Evolutionary conservation across 30 jellyfish, hydroid and myxozoan genomes (phyloP).

Genomic region (Calvadosia cruxmelitensis): DNA sequence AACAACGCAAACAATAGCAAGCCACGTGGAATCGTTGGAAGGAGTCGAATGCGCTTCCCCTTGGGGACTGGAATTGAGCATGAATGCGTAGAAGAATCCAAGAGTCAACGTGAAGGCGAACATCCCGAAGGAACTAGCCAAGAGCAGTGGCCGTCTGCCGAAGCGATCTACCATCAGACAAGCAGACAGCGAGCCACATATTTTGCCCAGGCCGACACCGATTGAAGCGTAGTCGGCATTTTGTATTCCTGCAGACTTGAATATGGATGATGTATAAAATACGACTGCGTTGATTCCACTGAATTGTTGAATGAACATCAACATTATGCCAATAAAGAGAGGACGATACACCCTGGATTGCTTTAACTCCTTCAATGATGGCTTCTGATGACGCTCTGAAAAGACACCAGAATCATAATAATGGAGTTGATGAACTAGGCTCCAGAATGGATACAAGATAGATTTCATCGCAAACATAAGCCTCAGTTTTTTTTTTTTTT

Average conservation of each 20-base stretch:
- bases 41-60: too few species aligned
- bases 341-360: background rate
- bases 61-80: too few species aligned
- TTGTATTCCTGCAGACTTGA: background rate
- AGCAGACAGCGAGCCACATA: background rate
- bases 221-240: background rate
- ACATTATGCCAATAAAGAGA: background rate
- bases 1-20: slow-evolving; percentile 53
- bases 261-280: background rate
- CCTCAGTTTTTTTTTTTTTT: too few species aligned
- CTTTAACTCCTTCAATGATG: background rate
- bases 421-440: too few species aligned
- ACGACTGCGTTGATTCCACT: background rate
- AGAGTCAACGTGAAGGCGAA: background rate
- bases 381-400: too few species aligned
- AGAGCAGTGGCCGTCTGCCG: background rate
- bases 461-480: too few species aligned
- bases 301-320: slow-evolving; percentile 6
- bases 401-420: too few species aligned
- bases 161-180: background rate
- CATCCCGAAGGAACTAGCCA: background rate
- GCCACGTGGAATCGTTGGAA: too few species aligned
- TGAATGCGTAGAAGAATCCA: background rate
- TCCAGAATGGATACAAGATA: too few species aligned
- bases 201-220: background rate